A percentile compares a stretch with the other conserved stretches of the same genome.
phyloP scores from a whole-genome alignment of 2,797 vertebrate species.

The Falco concolor region DNA sequence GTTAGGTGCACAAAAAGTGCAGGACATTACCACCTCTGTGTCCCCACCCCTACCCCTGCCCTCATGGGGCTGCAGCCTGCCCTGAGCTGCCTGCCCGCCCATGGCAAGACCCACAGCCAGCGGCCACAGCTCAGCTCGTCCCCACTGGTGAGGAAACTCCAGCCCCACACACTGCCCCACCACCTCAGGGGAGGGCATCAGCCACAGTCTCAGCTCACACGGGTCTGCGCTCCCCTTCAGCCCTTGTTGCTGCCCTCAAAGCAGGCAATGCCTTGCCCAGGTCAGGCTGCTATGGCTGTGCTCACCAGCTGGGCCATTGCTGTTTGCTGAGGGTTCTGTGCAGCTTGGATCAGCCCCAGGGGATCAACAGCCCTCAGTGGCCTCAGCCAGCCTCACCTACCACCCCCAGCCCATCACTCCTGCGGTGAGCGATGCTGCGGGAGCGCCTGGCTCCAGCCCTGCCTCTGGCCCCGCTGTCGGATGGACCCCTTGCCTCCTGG shows the following conservation, averaged over 20 bases:
- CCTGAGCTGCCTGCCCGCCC: not conserved
- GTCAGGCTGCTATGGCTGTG: no score
- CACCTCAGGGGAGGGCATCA: not conserved
- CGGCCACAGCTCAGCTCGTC: not conserved
- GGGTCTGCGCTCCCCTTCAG: not conserved
- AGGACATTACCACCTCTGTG: not conserved
- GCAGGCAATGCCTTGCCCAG: not conserved
- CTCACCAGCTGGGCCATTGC: not conserved
- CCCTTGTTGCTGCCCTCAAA: no score
- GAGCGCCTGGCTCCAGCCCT: not conserved
- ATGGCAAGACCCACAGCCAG: not conserved
- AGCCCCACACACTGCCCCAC: not conserved
- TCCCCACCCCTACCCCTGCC: not conserved
- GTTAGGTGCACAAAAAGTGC: not conserved
- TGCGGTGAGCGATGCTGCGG: rapidly evolving
- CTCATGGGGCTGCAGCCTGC: rapidly evolving
- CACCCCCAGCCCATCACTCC: rapidly evolving
- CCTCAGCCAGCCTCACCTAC: not conserved
- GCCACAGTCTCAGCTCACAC: rapidly evolving
- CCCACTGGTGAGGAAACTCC: not conserved
- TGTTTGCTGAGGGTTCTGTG: not conserved
- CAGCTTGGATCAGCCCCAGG: not conserved
- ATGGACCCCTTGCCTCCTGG: not conserved
- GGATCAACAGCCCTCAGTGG: not conserved
- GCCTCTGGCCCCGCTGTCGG: not conserved